phyloP scores from a whole-genome alignment of 37 sponge, comb jelly and placozoan genomes.

The Chondrilla cf. caribensis region DNA sequence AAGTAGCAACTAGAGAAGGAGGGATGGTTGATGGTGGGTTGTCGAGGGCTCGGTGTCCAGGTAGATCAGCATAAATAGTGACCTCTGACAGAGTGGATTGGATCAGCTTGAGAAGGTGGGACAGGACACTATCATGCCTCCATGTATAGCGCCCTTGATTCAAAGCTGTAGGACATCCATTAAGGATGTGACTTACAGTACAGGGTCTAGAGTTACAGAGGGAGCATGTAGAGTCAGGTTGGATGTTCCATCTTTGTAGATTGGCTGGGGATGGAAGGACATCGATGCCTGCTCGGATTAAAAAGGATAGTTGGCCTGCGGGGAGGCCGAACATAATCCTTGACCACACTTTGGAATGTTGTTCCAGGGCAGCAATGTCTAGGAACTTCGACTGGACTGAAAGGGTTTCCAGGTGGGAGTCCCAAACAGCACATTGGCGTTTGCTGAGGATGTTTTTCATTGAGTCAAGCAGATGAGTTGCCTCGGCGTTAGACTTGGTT shows the following conservation, averaged over 20 bases:
- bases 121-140: neutral
- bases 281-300: neutral
- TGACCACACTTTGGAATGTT: neutral
- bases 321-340: neutral
- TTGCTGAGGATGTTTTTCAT: neutral
- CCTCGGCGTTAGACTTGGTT: too few relatives aligned
- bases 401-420: neutral
- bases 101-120: neutral
- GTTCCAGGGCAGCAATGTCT: neutral
- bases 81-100: neutral
- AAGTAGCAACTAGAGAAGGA: neutral
- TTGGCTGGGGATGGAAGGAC: neutral
- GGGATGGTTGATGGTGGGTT: slow-evolving; percentile 22
- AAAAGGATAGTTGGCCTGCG: neutral
- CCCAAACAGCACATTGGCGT: neutral
- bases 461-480: neutral
- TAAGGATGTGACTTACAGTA: neutral
- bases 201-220: neutral
- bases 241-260: neutral
- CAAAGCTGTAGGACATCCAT: neutral
- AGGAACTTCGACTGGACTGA: neutral
- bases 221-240: neutral
- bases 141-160: neutral
- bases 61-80: neutral
- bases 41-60: neutral